Conservation (phyloP, 1,140 invertebrate genomes). For the Heliothis virescens region DNA sequence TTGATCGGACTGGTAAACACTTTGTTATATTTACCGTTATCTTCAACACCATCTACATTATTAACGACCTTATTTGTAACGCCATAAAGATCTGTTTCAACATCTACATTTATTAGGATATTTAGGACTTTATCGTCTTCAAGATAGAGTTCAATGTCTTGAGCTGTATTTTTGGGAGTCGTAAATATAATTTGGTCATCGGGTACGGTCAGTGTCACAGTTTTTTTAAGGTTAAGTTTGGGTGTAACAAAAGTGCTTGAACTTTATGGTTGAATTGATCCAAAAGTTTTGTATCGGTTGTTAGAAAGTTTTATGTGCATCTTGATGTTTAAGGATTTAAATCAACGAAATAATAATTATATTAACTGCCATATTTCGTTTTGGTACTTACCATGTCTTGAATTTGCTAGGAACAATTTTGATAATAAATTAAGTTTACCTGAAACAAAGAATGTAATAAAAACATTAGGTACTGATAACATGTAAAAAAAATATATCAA, state of each 20-base stretch:
- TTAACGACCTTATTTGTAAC: slow-evolving; percentile 45
- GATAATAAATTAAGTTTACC: slow-evolving; percentile 49
- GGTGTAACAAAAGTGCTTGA: slow-evolving; percentile 70
- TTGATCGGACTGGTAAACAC: slow-evolving; percentile 63
- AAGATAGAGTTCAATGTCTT: slow-evolving; percentile 51
- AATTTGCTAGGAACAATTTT: too few species aligned
- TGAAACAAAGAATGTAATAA: slow-evolving; percentile 52
- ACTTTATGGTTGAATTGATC: slow-evolving; percentile 74
- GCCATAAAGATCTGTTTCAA: slow-evolving; percentile 51
- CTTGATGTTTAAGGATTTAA: background rate
- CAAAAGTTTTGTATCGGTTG: slow-evolving; percentile 32
- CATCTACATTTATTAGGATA: background rate
- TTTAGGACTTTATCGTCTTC: background rate
- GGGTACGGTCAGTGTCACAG: slow-evolving; percentile 59
- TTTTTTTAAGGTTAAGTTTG: slow-evolving; percentile 67
- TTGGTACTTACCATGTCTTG: background rate
- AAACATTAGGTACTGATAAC: background rate
- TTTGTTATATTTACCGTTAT: slow-evolving; percentile 50
- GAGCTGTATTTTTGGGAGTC: background rate
- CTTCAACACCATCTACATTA: background rate
- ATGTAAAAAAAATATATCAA: too few species aligned
- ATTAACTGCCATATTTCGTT: background rate
- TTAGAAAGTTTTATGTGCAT: slow-evolving; percentile 44
- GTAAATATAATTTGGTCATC: slow-evolving; percentile 49
- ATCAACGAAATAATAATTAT: background rate